These are phyloP conservation scores for Malachius bipustulatus DNA, from an alignment of 2,888 invertebrate genomes.

Conservation along the genomic window DNA sequence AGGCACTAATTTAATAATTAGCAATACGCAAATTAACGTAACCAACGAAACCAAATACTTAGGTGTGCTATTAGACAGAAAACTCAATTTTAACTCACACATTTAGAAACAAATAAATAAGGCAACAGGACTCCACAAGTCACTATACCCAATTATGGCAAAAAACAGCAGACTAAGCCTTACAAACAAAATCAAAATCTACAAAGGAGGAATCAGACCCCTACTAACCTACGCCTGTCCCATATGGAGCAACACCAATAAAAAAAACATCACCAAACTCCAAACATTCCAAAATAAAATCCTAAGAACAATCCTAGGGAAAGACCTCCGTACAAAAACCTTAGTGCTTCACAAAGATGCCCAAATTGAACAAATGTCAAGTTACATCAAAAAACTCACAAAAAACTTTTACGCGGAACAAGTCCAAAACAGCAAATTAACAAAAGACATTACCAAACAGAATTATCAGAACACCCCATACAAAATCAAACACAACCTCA, in stretches of 20 bases:
- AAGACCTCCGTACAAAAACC: too few relatives aligned
- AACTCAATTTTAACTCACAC: constrained; percentile 3
- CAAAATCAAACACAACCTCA: too few relatives aligned
- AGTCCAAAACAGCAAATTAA: too few relatives aligned
- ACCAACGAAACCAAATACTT: constrained; percentile 5
- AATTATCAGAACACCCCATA: too few relatives aligned
- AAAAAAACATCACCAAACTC: constrained; percentile 5
- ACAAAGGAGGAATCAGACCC: constrained; percentile 3
- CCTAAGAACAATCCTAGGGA: constrained; percentile 4
- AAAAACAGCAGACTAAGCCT: constrained; percentile 6
- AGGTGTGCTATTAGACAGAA: constrained; percentile 5
- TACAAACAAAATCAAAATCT: constrained; percentile 5
- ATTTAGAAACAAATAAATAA: not conserved
- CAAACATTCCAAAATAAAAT: constrained; percentile 8
- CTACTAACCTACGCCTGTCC: constrained; percentile 2
- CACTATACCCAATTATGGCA: constrained; percentile 5
- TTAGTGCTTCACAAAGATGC: too few relatives aligned
- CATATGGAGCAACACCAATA: constrained; percentile 5
- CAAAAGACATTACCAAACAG: too few relatives aligned
- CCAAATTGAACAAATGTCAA: too few relatives aligned
- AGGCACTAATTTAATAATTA: not conserved
- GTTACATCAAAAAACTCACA: too few relatives aligned
- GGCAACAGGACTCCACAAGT: not conserved
- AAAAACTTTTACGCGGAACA: too few relatives aligned
- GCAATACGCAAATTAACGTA: not conserved